phyloP scores from a whole-genome alignment of 2,113 vertebrate genomes.

The Laterallus jamaicensis region DNA sequence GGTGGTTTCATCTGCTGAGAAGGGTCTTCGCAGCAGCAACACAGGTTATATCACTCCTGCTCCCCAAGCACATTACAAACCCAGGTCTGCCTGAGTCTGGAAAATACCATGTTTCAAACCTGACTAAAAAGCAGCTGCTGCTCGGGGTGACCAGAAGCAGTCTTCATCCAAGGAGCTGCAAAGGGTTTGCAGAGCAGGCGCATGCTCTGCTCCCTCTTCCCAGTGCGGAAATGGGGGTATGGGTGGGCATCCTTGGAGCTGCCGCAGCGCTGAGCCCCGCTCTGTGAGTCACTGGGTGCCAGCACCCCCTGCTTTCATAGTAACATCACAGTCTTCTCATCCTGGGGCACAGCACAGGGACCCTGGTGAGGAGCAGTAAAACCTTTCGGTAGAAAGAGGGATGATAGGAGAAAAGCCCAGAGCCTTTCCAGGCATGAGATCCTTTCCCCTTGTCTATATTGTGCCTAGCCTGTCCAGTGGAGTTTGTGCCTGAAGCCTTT shows the following conservation, averaged over 20 bases:
- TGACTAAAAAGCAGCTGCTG: not conserved
- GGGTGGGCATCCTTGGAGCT: rapidly evolving
- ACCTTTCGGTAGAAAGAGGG: not conserved
- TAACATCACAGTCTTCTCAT: not conserved
- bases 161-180: not conserved
- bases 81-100: not conserved
- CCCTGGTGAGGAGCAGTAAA: not conserved
- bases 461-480: not conserved
- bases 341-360: not conserved
- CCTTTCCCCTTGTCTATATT: not conserved
- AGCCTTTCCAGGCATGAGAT: not conserved
- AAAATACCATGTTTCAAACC: not conserved
- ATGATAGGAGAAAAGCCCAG: not conserved
- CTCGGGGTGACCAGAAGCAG: not conserved
- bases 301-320: not conserved
- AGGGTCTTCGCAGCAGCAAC: not conserved
- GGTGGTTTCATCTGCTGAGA: not conserved
- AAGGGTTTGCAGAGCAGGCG: not conserved
- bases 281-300: rapidly evolving
- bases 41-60: not conserved
- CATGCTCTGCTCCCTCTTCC: not conserved
- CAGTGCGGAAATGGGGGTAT: rapidly evolving
- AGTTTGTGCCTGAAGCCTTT: not conserved
- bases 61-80: not conserved
- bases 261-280: rapidly evolving